Conservation (phyloP, 1,140 invertebrate genomes). For the Capitella teleta region DNA sequence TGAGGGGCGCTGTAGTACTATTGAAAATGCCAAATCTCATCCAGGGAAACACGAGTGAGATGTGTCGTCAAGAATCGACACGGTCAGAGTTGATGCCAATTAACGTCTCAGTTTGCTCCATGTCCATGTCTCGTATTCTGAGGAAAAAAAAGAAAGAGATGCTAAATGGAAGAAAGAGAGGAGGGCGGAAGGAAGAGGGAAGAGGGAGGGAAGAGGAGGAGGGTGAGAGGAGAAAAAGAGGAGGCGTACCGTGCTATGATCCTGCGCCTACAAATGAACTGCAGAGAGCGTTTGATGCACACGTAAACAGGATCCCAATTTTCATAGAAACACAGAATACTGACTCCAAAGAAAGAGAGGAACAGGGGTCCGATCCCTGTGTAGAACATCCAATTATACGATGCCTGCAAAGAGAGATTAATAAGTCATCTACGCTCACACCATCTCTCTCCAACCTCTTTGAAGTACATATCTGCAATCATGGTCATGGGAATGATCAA, state of each 20-base stretch:
- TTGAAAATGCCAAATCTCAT: too few relatives aligned
- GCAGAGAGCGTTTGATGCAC: constrained; percentile 51
- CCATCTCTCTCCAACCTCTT: constrained; percentile 39
- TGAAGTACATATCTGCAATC: constrained; percentile 65
- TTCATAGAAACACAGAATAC: constrained; percentile 66
- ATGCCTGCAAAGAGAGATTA: constrained; percentile 36
- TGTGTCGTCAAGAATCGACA: too few relatives aligned
- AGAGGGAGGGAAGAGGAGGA: constrained; percentile 11
- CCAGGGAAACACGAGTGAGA: too few relatives aligned
- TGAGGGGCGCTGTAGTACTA: too few relatives aligned
- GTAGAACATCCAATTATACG: constrained; percentile 66
- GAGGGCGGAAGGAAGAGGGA: background rate
- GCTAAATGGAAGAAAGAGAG: constrained; percentile 5
- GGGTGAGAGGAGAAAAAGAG: too few relatives aligned
- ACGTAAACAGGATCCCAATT: constrained; percentile 71
- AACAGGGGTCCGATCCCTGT: constrained; percentile 67
- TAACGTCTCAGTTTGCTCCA: too few relatives aligned
- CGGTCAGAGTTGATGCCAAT: too few relatives aligned
- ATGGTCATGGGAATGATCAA: constrained; percentile 76
- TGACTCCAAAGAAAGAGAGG: constrained; percentile 62
- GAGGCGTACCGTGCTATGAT: constrained; percentile 24
- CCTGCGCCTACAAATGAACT: constrained; percentile 46
- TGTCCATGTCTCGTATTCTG: too few relatives aligned
- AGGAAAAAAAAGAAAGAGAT: too few relatives aligned
- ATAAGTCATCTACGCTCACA: background rate